phyloP scores from a whole-genome alignment of 2,113 vertebrate genomes.

The Apodemus speciosus region DNA sequence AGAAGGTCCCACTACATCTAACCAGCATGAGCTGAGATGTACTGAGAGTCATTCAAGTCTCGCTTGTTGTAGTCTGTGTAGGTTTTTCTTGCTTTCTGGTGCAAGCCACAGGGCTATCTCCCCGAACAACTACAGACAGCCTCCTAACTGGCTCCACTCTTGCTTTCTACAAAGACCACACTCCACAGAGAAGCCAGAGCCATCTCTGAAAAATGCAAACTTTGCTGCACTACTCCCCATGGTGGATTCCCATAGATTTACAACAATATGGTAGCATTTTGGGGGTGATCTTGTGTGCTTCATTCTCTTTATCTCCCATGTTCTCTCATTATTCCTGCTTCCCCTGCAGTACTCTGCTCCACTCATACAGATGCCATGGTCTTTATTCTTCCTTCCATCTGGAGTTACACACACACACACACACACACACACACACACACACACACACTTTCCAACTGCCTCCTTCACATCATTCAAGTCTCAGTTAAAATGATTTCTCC shows the following conservation, averaged over 20 bases:
- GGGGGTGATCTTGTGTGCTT: background rate
- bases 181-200: background rate
- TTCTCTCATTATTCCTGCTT: background rate
- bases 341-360: background rate
- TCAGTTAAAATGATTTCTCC: background rate
- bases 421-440: background rate
- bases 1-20: background rate
- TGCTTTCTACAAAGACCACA: background rate
- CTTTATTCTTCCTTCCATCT: background rate
- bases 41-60: background rate
- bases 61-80: background rate
- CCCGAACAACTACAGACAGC: background rate
- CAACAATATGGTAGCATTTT: background rate
- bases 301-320: background rate
- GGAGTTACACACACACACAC: background rate
- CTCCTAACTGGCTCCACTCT: background rate
- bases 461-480: background rate
- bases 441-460: background rate
- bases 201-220: background rate
- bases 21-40: no score
- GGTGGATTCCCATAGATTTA: background rate
- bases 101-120: background rate
- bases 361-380: background rate
- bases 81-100: background rate
- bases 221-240: background rate